Evolutionary conservation across 2,888 invertebrate species (phyloP).

Genomic region (Nemurella pictetii): DNA sequence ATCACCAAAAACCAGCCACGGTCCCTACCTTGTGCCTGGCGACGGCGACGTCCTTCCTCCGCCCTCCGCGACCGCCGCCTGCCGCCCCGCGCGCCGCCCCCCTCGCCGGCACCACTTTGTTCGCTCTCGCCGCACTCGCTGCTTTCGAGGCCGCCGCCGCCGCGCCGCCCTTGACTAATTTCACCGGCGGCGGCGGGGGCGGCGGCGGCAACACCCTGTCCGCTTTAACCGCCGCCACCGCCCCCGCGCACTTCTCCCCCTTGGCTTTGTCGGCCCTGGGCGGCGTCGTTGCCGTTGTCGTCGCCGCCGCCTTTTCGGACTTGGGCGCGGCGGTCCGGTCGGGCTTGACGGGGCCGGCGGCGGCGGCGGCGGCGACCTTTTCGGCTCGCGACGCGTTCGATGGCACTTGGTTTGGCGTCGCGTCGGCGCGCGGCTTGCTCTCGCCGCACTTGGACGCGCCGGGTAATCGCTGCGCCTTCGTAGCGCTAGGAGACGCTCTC

Average conservation of each 20-base stretch:
- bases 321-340: background rate
- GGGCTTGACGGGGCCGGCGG: background rate
- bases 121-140: background rate
- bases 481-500: too few relatives aligned
- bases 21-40: background rate
- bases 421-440: background rate
- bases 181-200: background rate
- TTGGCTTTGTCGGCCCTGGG: background rate
- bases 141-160: background rate
- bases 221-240: background rate
- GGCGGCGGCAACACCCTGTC: background rate
- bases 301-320: background rate
- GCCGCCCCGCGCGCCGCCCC: constrained; percentile 46
- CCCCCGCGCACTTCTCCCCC: too few relatives aligned
- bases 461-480: background rate
- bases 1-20: background rate
- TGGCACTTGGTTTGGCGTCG: constrained; percentile 10
- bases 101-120: background rate
- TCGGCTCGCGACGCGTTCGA: background rate
- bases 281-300: background rate
- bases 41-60: constrained; percentile 36
- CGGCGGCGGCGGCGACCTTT: background rate
- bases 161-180: background rate
- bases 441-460: background rate
- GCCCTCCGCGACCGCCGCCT: constrained; percentile 58